Evolutionary conservation across 2,797 vertebrate genomes (phyloP), one percentile per base, ranked within the genome.

Genomic region (Syncerus caffer): DNA sequence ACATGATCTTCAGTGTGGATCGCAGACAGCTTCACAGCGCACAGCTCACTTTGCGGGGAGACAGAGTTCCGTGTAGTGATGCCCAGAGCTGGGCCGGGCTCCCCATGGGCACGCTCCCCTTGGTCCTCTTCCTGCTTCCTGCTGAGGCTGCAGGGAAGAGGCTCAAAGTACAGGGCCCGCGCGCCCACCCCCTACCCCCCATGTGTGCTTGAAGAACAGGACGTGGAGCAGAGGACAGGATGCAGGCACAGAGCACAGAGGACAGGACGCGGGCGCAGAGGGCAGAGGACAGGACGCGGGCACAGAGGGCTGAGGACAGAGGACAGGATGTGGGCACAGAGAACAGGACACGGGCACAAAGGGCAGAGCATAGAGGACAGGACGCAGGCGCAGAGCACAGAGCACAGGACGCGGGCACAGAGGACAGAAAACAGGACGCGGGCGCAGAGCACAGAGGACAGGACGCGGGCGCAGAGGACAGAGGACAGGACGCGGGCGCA

Each of bases 391-490:
- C 15, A 16, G 53, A 21, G 53, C 17, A 51, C 51, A 51, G 51
- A 7, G 45, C 45, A 53, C 53, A 19, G 53, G 53, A 53, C 2
- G 7, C 17, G 17, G 53, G 51, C 10, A 4, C 45, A 47, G 45
- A 45, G 45, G 53, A 0, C 17, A 3, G 53, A 19, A 17, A 53
- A 53, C 17, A 19, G 53, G 51, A 53, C 2, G 17, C 17, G 4
- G 51, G 51, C 1, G 0, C 51, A 19, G 51, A 17, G 51, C 16
- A 6, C 51, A 53, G 51, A 19, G 51, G 51, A 53, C 51, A 53
- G 16, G 51, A 53, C 2, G 16, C 0, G 6, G 51, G 51, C 6
- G 0, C 14, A 16, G 50, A 15, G 50, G 0, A 1, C 14, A 7
- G 51, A 53, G 16, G 51, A 53, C 51, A 53, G 51, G 16, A 53